phyloP scores from a whole-genome alignment of 2,888 invertebrate species.

The Drosophila barbarae region DNA sequence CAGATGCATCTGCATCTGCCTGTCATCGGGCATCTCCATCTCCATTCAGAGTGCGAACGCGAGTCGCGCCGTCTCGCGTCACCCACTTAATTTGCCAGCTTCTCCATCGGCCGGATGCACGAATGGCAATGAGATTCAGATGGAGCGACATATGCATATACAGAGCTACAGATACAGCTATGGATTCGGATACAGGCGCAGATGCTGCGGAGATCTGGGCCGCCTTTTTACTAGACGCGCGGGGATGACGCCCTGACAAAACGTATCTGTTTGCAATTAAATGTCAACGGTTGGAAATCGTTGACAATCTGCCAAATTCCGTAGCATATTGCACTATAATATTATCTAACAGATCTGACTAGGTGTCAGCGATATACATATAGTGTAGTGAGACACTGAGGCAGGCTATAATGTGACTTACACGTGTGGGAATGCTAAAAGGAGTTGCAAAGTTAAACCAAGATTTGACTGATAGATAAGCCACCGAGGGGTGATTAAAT shows the following conservation, averaged over 20 bases:
- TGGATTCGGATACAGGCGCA: constrained; percentile 6
- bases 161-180: constrained; percentile 6
- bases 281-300: constrained; percentile 62
- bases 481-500: neutral
- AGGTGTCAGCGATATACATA: constrained; percentile 19
- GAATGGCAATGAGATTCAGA: constrained; percentile 45
- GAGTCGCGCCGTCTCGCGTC: constrained; percentile 42
- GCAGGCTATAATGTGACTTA: neutral
- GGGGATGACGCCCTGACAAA: constrained; percentile 62
- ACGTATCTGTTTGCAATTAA: constrained; percentile 75
- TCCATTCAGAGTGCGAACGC: constrained; percentile 35
- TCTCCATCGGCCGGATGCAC: constrained; percentile 58
- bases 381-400: constrained; percentile 3
- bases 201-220: constrained; percentile 16
- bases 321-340: constrained; percentile 23
- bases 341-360: constrained; percentile 47
- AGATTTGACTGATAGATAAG: neutral
- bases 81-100: constrained; percentile 72
- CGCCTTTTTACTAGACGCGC: constrained; percentile 49
- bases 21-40: constrained; percentile 37
- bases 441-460: neutral
- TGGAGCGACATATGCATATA: constrained; percentile 30
- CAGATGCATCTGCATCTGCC: constrained; percentile 30
- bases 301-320: constrained; percentile 60
- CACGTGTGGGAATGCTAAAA: neutral